Percentiles rank a stretch among this genome's conserved stretches.
Evolutionary conservation across 2,113 vertebrate species (phyloP).

Genomic region (Puntigrus tetrazona): DNA sequence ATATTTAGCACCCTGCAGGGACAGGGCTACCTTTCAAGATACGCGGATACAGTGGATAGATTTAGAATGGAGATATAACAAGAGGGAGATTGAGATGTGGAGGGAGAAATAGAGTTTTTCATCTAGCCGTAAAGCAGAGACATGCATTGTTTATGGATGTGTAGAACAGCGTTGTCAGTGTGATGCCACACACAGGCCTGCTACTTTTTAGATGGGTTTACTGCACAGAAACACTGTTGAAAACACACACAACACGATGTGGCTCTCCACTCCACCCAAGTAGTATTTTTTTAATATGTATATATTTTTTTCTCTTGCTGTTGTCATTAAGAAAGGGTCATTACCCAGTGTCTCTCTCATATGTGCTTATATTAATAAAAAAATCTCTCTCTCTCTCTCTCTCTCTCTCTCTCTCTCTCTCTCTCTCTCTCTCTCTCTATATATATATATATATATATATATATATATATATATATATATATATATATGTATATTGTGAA

Average conservation of each 20-base stretch:
- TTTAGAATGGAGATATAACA: slow-evolving; percentile 59
- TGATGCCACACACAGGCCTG: slow-evolving; percentile 63
- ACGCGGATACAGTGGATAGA: slow-evolving; percentile 65
- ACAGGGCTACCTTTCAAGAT: slow-evolving; percentile 55
- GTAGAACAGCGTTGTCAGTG: slow-evolving; percentile 66
- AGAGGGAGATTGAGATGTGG: slow-evolving; percentile 37
- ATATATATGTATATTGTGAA: too few relatives aligned
- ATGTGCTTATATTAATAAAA: too few relatives aligned
- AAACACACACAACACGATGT: not conserved
- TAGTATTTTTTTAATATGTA: too few relatives aligned
- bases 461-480: too few relatives aligned
- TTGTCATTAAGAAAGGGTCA: too few relatives aligned
- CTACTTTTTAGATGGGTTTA: slow-evolving; percentile 63
- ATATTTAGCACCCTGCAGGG: slow-evolving; percentile 58
- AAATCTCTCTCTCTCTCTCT: too few relatives aligned
- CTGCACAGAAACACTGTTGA: slow-evolving; percentile 50
- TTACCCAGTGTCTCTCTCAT: too few relatives aligned
- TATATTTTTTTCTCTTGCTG: too few relatives aligned
- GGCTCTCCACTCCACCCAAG: not conserved
- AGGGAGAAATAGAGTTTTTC: slow-evolving; percentile 61
- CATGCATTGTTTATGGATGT: slow-evolving; percentile 70
- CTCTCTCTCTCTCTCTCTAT: too few relatives aligned
- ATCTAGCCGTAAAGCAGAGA: slow-evolving; percentile 66
- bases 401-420: too few relatives aligned
- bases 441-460: too few relatives aligned